phyloP scores from a whole-genome alignment of 2,797 vertebrate species.

The Octomys mimax region DNA sequence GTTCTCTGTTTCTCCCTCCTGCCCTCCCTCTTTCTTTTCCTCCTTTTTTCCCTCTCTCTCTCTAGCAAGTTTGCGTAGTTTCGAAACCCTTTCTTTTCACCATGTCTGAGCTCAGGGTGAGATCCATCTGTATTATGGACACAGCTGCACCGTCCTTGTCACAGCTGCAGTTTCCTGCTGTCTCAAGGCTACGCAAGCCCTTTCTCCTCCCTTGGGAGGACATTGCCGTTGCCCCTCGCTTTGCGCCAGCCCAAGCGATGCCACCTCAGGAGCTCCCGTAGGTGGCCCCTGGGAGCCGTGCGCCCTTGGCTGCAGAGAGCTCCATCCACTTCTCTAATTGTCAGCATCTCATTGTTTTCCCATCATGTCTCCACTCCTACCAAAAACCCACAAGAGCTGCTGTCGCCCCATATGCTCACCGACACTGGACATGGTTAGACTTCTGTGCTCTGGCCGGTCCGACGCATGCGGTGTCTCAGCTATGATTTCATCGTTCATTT shows the following conservation, averaged over 20 bases:
- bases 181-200: rapidly evolving
- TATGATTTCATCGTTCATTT: background rate
- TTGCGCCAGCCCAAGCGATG: rapidly evolving
- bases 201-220: background rate
- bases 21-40: background rate
- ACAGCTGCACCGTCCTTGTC: background rate
- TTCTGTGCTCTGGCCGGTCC: too few relatives aligned
- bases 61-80: background rate
- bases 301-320: background rate
- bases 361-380: background rate
- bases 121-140: rapidly evolving
- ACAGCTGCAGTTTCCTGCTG: rapidly evolving
- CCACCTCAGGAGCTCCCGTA: background rate
- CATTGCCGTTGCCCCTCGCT: background rate
- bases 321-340: rapidly evolving
- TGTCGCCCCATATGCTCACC: rapidly evolving
- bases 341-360: too few relatives aligned
- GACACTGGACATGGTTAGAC: background rate
- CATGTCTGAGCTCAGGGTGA: background rate
- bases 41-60: background rate
- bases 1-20: background rate
- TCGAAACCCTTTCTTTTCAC: background rate
- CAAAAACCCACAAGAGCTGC: rapidly evolving
- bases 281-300: rapidly evolving
- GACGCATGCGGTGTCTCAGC: background rate